phyloP scores from a whole-genome alignment of 2,888 invertebrate genomes.

The Epinotia bilunana region DNA sequence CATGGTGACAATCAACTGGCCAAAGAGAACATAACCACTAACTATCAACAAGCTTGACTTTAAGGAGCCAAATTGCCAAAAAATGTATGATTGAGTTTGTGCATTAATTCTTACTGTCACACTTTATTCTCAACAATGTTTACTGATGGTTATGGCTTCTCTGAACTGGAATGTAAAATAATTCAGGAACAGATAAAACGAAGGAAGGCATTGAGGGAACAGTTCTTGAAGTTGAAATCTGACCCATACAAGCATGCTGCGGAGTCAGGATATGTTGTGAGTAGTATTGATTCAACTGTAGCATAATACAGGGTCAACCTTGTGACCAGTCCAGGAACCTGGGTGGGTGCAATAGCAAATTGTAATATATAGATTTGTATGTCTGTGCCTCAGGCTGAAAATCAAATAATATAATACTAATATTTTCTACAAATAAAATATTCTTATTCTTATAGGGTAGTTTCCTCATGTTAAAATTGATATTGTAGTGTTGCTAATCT shows the following conservation, averaged over 20 bases:
- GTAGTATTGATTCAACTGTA: slow-evolving; percentile 64
- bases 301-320: not conserved
- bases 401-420: no score
- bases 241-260: slow-evolving; percentile 89
- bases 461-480: no score
- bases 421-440: no score
- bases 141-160: slow-evolving; percentile 78
- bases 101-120: not conserved
- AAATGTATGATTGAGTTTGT: not conserved
- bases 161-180: slow-evolving; percentile 77
- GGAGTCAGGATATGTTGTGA: slow-evolving; percentile 89
- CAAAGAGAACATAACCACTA: no score
- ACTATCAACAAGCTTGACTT: not conserved
- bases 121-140: slow-evolving; percentile 14
- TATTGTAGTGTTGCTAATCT: no score
- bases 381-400: no score
- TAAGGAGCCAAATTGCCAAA: no score
- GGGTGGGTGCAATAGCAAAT: no score
- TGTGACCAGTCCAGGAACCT: no score
- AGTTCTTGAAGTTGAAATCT: slow-evolving; percentile 88
- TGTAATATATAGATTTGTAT: no score
- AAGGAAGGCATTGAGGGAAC: slow-evolving; percentile 85
- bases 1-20: not conserved
- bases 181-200: slow-evolving; percentile 86
- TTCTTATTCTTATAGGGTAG: no score